Base-by-base conservation (phyloP, 2,797 vertebrate genomes). In the Cyclura pinguis region DNA sequence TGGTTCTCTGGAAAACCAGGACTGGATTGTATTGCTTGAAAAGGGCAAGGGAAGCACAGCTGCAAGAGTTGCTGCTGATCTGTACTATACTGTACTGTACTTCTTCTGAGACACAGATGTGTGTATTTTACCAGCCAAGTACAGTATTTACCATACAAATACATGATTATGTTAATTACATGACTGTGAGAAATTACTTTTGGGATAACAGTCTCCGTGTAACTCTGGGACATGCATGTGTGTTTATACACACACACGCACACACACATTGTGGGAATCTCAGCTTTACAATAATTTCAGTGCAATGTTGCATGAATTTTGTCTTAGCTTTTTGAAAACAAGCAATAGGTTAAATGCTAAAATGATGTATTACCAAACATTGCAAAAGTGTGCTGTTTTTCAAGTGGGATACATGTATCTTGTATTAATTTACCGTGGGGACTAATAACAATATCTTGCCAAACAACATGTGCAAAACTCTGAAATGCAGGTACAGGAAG, bases 51-150 rank as follows among this genome's bases (percentile, higher is more conserved):
- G 62, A 89, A 42, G 7, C 35, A 24, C 0, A 0, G 59, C 74
- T 69, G 84, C 80, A 93, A 69, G 52, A 80, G 76, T 82, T 86
- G n/a, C 67, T 72, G 50, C 59, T 86, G 42, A 85, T 78, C 42
- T 18, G 27, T 87, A n/a, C 1, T 14, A n/a, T n/a, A n/a, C n/a
- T 27, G n/a, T 38, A 80, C 80, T 83, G 27, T 2, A 12, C 67
- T 73, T 38, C 72, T 27, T 55, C 73, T 8, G 47, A 91, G 91
- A 85, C 91, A 93, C 69, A 35, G 27, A 86, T 84, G 18, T 57
- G 22, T 38, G 72, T 50, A 62, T 57, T 27, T 78, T 47, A 35
- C 57, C 27, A 85, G 88, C 32, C 27, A 42, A 89, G 20, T 57
- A n/a, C 50, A 59, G 38, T 24, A 20, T 29, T 47, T 32, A 29